Evolutionary conservation across 2,888 invertebrate genomes (phyloP).

Genomic region (Scelioninae gen. 1): DNA sequence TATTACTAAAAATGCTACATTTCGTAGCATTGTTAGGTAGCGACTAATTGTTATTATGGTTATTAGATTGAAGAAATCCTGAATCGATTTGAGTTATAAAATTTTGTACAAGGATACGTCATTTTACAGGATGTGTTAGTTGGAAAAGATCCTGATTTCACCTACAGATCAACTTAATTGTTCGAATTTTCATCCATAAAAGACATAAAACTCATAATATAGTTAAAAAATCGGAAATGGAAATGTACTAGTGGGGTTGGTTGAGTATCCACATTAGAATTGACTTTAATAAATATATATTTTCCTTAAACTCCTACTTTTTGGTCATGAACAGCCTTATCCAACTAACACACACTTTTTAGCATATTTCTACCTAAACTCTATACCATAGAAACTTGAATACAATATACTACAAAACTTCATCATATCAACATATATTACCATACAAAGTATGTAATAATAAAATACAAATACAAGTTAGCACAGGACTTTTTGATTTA

Average conservation of each 20-base stretch:
- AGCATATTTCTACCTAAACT: constrained; percentile 30
- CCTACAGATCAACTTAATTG: neutral
- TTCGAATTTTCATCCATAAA: too few species aligned
- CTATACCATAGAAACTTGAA: constrained; percentile 32
- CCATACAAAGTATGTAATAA: constrained; percentile 45
- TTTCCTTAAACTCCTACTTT: too few species aligned
- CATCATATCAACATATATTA: constrained; percentile 47
- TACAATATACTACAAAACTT: constrained; percentile 42
- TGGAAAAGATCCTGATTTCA: neutral
- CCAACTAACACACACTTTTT: constrained; percentile 18
- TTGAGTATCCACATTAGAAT: too few species aligned
- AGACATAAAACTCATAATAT: too few species aligned
- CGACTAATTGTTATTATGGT: constrained; percentile 5
- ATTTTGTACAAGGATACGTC: constrained; percentile 51
- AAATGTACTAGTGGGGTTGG: too few species aligned
- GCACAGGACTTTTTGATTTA: constrained; percentile 65
- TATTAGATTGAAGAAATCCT: neutral
- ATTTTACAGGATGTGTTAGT: constrained; percentile 12
- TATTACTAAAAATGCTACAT: too few species aligned
- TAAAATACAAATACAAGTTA: constrained; percentile 65
- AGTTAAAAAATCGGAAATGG: too few species aligned
- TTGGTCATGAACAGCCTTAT: neutral
- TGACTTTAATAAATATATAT: too few species aligned
- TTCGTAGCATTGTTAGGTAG: neutral
- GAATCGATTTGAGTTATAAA: constrained; percentile 6